Base-by-base conservation (phyloP, 2,797 vertebrate species). In the Coccyzus lansbergi region DNA sequence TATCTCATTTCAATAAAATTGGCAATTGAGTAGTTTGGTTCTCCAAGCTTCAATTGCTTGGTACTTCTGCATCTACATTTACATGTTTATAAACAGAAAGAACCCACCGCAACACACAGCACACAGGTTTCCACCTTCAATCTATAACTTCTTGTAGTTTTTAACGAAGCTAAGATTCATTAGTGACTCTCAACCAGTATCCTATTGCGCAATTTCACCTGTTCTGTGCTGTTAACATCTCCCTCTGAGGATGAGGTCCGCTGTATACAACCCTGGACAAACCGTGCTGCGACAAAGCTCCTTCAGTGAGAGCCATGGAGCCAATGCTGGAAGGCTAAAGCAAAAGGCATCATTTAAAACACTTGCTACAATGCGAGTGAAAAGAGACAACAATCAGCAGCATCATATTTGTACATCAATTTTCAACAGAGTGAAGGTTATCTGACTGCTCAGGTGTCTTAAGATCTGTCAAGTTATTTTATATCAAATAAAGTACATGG, bases 181-280 rank as follows among this genome's bases (percentile, higher is more conserved):
- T 63, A 52, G 11, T 22, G 26, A 82, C 55, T 67, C 52, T 70
- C 24, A 90, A 56, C 42, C 9, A 80, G 75, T 38, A 65, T 48
- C 38, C 52, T 44, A 7, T n/a, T 34, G 70, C 15, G 53, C 8
- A 5, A 38, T 81, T 65, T 93, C 97, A 99, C 99, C 99, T 98
- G 98, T 99, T 99, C 96, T 99, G 99, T 68, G 99, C 99, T 19
- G 99, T 99, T 82, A 99, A 98, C 94, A 98, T 99, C 97, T 99
- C 99, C 92, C 99, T 98, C 96, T 99, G 99, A 80, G 99, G 98
- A 97, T 99, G 99, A 76, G 99, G 99, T 92, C 99, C 99, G 29
- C 99, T 99, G 98, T 99, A 99, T 67, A 99, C 98, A 63, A 99
- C 99, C 94, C 98, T 98, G 94, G 98, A 98, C 93, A 99, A 98